Percentiles rank a stretch among this genome's conserved stretches.
Evolutionary conservation across 2,888 invertebrate genomes (phyloP).

Genomic region (Drosophila longiperda): DNA sequence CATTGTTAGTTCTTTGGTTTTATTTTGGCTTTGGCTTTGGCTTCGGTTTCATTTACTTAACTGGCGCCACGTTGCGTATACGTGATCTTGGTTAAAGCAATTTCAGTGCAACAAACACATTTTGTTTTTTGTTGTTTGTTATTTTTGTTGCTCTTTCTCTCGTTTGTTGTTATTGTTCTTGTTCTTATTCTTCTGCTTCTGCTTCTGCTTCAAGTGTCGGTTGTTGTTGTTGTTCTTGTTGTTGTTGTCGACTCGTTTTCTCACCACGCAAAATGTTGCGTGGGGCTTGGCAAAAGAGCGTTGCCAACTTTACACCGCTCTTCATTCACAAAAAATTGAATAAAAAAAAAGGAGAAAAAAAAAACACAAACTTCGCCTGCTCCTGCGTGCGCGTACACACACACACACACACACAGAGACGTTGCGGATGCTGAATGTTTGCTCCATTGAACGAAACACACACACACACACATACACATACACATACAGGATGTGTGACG

Average conservation of each 20-base stretch:
- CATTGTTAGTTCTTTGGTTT: neutral
- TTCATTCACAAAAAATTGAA: constrained; percentile 12
- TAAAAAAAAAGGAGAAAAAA: neutral
- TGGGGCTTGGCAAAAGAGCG: constrained; percentile 41
- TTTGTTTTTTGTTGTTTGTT: neutral
- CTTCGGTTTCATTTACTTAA: constrained; percentile 33
- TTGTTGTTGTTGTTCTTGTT: constrained; percentile 6
- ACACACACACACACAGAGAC: constrained; percentile 18
- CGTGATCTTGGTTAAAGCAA: constrained; percentile 49
- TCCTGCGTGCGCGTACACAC: constrained; percentile 51
- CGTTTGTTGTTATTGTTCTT: neutral
- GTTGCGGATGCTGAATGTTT: constrained; percentile 70
- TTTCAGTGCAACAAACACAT: constrained; percentile 11
- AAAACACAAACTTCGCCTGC: constrained; percentile 20
- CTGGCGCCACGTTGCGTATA: constrained; percentile 54
- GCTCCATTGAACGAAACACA: constrained; percentile 56
- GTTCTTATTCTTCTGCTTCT: constrained; percentile 15
- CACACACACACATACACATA: constrained; percentile 13
- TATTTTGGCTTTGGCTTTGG: constrained; percentile 4
- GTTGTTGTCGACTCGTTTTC: constrained; percentile 22
- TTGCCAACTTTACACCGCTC: constrained; percentile 34
- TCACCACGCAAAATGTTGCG: constrained; percentile 52
- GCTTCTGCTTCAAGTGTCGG: neutral
- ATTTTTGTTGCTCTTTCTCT: neutral
- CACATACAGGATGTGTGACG: constrained; percentile 50